Conservation (phyloP, 2,113 vertebrate species). For the Rhabdomys dilectus region DNA sequence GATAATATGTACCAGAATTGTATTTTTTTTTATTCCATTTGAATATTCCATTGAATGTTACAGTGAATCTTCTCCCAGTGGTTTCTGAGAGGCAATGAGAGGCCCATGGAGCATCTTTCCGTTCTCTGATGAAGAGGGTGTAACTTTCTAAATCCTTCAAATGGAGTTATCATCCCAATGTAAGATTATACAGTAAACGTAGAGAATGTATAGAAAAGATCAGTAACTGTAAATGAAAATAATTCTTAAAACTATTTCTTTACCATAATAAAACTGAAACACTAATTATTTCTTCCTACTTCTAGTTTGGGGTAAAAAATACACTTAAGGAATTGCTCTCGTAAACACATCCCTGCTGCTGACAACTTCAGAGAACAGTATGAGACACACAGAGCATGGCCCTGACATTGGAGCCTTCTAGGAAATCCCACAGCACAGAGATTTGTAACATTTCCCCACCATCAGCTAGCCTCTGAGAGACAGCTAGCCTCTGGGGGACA, state of each 20-base stretch:
- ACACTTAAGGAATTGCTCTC: background rate
- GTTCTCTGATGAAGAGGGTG: background rate
- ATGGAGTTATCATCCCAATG: background rate
- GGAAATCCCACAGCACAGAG: background rate
- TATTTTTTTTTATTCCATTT: background rate
- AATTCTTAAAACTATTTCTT: background rate
- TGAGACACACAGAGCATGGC: background rate
- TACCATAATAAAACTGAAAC: background rate
- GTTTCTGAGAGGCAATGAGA: background rate
- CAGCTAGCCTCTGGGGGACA: background rate
- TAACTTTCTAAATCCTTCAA: background rate
- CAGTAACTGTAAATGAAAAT: conserved; percentile 15
- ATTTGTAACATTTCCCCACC: background rate
- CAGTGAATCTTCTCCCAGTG: background rate
- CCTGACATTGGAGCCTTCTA: background rate
- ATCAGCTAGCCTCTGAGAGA: background rate
- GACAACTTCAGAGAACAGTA: background rate
- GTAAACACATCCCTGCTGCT: background rate
- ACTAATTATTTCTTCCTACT: background rate
- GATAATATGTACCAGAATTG: background rate
- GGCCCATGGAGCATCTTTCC: background rate
- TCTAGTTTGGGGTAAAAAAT: background rate
- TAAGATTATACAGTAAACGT: background rate
- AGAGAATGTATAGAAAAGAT: background rate
- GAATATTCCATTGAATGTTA: background rate